Base-by-base conservation (phyloP, 2,113 vertebrate genomes). In the Oxygymnocypris stewartii region DNA sequence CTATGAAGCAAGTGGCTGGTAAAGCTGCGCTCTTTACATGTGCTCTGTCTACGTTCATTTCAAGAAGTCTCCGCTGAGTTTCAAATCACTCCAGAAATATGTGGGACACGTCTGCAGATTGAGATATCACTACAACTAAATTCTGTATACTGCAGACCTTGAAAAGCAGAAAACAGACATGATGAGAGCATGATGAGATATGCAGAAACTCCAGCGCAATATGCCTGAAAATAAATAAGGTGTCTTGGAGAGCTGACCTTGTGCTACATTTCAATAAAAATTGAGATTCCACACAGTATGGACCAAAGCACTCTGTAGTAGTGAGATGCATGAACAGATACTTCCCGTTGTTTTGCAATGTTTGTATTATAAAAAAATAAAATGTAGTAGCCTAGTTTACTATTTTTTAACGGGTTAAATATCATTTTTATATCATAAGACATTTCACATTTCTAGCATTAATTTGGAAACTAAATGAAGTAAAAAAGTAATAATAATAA, bases 31-130 rank as follows among this genome's bases (percentile, higher is more conserved):
- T 11, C n/a, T 18, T 51, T 82, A 69, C 80, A 82, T n/a, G 63
- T 49, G 80, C 63, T 81, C 37, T 44, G 28, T n/a, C 57, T 82
- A 51, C 63, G 69, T 42, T 51, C 14, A 35, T 51, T 65, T 65
- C 79, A 81, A 81, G 61, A 80, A 61, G 35, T 44, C n/a, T 76
- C 37, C n/a, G 44, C 37, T 20, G 37, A 14, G 73, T 85, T 63
- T 75, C 80, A 69, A 51, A 69, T 69, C 63, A 20, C 42, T 67
- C 40, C 25, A 35, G 80, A 82, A 69, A 69, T 44, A 65, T 67
- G 79, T 44, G 79, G 79, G 40, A 81, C 59, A 42, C 37, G 79
- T 81, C 79, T 81, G 79, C 79, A 10, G 63, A 69, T 51, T 82
- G 80, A 71, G 49, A 71, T 86, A 81, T 79, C 37, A 74, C 37